Conservation (phyloP, 2,113 vertebrate species). For the Oriolus oriolus region DNA sequence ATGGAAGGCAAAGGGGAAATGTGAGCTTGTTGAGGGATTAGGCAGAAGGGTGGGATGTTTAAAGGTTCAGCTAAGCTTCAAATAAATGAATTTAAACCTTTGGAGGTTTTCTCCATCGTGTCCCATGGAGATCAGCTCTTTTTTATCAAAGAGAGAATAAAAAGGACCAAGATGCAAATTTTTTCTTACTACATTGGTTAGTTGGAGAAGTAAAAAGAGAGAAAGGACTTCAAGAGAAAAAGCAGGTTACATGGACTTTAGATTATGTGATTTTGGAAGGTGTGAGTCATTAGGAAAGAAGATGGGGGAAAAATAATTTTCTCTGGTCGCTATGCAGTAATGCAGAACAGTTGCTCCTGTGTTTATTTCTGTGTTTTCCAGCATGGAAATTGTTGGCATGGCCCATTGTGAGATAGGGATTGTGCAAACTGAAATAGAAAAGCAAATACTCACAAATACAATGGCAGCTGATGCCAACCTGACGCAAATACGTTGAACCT, state of each 20-base stretch:
- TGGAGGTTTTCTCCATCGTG: background rate
- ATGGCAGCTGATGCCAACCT: conserved; percentile 44
- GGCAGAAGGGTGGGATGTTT: background rate
- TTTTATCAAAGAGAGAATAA: background rate
- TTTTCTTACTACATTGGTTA: background rate
- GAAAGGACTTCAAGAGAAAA: background rate
- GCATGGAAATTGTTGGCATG: conserved; percentile 35
- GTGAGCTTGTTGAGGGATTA: conserved; percentile 24
- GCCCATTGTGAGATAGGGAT: conserved; percentile 9
- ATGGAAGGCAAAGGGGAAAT: conserved; percentile 11
- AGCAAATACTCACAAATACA: conserved; percentile 33
- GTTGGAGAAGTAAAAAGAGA: background rate
- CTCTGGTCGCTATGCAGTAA: conserved; percentile 42
- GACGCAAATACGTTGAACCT: background rate
- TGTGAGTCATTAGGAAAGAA: conserved; percentile 56
- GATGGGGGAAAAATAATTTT: background rate
- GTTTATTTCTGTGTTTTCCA: conserved; percentile 65
- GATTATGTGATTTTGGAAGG: conserved; percentile 47
- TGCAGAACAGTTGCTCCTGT: conserved; percentile 50
- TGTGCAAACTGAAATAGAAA: conserved; percentile 40
- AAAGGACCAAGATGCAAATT: background rate
- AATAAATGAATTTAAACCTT: conserved; percentile 3
- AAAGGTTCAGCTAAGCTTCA: conserved; percentile 35
- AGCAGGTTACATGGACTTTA: conserved; percentile 6
- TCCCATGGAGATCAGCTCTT: background rate